phyloP scores from a whole-genome alignment of 2,888 invertebrate genomes.

The Dasypolia templi region DNA sequence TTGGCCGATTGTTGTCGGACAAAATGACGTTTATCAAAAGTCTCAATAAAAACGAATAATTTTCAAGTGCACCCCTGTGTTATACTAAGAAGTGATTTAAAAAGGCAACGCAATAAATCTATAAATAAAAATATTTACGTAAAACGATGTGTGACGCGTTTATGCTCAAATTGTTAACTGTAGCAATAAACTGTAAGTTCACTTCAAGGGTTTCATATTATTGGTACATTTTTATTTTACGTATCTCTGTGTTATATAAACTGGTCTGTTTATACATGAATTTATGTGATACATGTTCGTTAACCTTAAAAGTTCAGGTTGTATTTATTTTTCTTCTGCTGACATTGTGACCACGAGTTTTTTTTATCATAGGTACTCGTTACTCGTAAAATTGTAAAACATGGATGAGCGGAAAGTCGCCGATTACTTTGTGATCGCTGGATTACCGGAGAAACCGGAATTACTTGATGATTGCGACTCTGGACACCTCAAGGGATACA shows the following conservation, averaged over 20 bases:
- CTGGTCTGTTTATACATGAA: conserved; percentile 55
- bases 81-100: conserved; percentile 51
- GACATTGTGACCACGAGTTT: conserved; percentile 64
- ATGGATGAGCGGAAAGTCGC: conserved; percentile 97
- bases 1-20: conserved; percentile 69
- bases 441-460: conserved; percentile 95
- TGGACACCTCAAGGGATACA: conserved; percentile 95
- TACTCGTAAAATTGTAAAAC: conserved; percentile 70
- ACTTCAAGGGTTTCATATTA: conserved; percentile 81
- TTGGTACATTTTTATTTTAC: conserved; percentile 67
- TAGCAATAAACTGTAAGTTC: conserved; percentile 80
- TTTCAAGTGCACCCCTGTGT: conserved; percentile 62
- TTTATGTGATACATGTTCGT: conserved; percentile 46
- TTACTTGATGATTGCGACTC: conserved; percentile 95
- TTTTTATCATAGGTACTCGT: conserved; percentile 70
- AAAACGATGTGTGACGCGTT: conserved; percentile 70
- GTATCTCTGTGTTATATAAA: conserved; percentile 64
- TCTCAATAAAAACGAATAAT: conserved; percentile 68
- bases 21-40: conserved; percentile 77
- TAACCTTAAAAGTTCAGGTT: conserved; percentile 63
- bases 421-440: conserved; percentile 99
- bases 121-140: conserved; percentile 60
- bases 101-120: conserved; percentile 69
- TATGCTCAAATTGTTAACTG: conserved; percentile 69
- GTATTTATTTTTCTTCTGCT: conserved; percentile 69